phyloP scores from a whole-genome alignment of 2,797 vertebrate genomes.

The Pelodytes ibericus region DNA sequence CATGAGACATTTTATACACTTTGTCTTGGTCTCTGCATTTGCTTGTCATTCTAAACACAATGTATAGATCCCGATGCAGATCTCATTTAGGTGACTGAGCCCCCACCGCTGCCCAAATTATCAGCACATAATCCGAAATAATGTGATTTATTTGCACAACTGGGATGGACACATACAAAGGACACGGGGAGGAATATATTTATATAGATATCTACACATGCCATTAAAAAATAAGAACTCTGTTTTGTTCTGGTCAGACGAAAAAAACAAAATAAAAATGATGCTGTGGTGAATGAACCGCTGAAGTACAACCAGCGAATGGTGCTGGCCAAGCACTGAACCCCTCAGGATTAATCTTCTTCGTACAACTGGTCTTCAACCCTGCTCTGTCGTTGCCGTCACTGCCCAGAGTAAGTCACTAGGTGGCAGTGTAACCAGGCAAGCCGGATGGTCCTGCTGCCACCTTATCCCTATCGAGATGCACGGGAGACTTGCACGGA shows the following conservation, averaged over 20 bases:
- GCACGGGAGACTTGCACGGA: conserved; percentile 35
- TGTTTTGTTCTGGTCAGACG: conserved; percentile 23
- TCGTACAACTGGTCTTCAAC: neutral
- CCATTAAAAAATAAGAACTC: conserved; percentile 33
- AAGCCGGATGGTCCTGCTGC: conserved; percentile 1
- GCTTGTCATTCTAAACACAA: no score
- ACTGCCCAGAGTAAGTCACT: conserved; percentile 6
- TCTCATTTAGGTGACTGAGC: no score
- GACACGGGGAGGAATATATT: neutral
- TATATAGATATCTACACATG: conserved; percentile 45
- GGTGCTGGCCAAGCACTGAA: neutral
- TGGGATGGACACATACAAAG: conserved; percentile 3
- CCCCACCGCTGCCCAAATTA: no score
- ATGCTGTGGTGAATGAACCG: neutral
- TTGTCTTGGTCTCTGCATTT: no score
- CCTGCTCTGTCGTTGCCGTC: no score
- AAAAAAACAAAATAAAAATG: conserved; percentile 25
- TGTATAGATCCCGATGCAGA: no score
- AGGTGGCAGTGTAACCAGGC: conserved; percentile 9
- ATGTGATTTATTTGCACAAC: conserved; percentile 46
- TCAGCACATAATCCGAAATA: conserved; percentile 9
- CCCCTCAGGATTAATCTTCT: conserved; percentile 1
- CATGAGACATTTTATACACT: no score
- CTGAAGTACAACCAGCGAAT: neutral
- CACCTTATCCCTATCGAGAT: neutral